phyloP scores from a whole-genome alignment of 2,888 invertebrate species.

The Habrosyne pyritoides region DNA sequence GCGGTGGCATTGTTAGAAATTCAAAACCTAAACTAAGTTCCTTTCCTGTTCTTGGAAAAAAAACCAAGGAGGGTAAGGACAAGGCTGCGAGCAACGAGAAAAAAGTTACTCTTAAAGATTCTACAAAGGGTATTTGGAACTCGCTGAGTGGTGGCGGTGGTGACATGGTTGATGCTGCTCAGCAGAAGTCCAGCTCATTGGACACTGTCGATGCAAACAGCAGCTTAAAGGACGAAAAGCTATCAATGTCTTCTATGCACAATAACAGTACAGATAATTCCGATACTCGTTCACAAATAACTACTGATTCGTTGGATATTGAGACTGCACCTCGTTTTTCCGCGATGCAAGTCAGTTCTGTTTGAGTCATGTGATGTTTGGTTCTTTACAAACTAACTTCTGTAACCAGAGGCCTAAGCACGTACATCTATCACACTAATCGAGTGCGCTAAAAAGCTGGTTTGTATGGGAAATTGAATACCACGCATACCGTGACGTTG shows the following conservation, averaged over 20 bases:
- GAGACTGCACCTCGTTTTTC: slow-evolving; percentile 79
- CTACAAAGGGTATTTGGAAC: slow-evolving; percentile 76
- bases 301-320: slow-evolving; percentile 77
- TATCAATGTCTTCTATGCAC: slow-evolving; percentile 68
- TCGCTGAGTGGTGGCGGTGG: slow-evolving; percentile 76
- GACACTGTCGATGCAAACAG: slow-evolving; percentile 71
- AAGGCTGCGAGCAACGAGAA: slow-evolving; percentile 71
- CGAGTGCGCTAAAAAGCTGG: too few relatives aligned
- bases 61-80: slow-evolving; percentile 81
- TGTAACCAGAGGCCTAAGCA: too few relatives aligned
- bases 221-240: slow-evolving; percentile 77
- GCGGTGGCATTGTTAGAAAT: slow-evolving; percentile 75
- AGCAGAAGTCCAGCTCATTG: slow-evolving; percentile 63
- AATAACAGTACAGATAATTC: slow-evolving; percentile 71
- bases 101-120: slow-evolving; percentile 72
- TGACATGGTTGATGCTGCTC: slow-evolving; percentile 71
- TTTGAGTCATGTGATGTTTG: slow-evolving; percentile 46
- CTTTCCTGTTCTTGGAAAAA: slow-evolving; percentile 86
- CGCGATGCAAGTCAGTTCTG: slow-evolving; percentile 85
- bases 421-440: too few relatives aligned
- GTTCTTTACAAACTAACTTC: too few relatives aligned
- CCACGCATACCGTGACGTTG: too few relatives aligned
- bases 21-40: slow-evolving; percentile 85
- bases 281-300: slow-evolving; percentile 76
- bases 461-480: too few relatives aligned